Evolutionary conservation across 2,888 invertebrate genomes (phyloP).

Genomic region (Leucania comma): DNA sequence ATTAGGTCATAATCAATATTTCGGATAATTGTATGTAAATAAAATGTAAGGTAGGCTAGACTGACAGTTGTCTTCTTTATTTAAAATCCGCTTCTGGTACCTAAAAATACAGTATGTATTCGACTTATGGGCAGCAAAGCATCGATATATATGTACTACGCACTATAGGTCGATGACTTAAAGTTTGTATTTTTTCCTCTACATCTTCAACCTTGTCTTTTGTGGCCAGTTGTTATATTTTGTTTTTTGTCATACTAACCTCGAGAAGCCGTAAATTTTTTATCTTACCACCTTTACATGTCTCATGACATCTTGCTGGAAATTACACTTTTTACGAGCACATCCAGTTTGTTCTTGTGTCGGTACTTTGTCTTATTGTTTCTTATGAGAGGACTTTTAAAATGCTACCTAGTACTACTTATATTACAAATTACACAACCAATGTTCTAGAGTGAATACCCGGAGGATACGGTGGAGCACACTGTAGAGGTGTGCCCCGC

Average conservation of each 20-base stretch:
- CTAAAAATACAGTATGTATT: no score
- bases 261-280: conserved; percentile 32
- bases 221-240: conserved; percentile 1
- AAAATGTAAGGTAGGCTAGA: no score
- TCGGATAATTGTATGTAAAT: no score
- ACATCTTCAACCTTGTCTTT: neutral
- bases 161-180: neutral
- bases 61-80: no score
- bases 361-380: conserved; percentile 47
- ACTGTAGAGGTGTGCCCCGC: no score
- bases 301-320: conserved; percentile 45
- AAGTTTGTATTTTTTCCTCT: neutral
- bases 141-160: no score
- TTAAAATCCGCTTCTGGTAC: no score
- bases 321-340: conserved; percentile 62
- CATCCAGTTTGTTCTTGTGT: conserved; percentile 22
- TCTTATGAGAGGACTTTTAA: neutral
- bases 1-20: no score
- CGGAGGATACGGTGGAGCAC: no score
- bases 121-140: no score
- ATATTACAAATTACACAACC: no score
- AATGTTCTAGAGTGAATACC: no score
- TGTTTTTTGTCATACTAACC: conserved; percentile 14
- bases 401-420: neutral
- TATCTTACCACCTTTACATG: conserved; percentile 43